Base-by-base conservation (phyloP, 2,797 vertebrate species). In the Spea hammondii region DNA sequence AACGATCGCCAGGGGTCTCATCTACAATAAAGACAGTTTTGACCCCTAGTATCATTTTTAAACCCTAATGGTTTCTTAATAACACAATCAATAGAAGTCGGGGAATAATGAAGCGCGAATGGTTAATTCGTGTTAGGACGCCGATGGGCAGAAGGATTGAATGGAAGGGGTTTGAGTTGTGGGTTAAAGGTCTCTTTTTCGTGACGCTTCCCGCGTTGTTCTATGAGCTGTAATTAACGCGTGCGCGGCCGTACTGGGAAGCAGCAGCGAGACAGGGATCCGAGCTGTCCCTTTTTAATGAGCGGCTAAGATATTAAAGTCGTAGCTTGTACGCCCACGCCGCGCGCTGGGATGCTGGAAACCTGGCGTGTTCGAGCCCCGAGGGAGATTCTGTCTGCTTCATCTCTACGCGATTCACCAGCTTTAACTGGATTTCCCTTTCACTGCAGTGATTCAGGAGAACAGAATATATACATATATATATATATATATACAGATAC, bases 251-350 rank as follows among this genome's bases (percentile, higher is more conserved):
- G 59, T 4, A 9, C 14, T 1, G 59, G 59, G 59, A 4, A 78
- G n/a, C 55, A 32, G 8, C 65, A 62, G 71, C 78, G 47, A 55
- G 65, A 60, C 74, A 66, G 57, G 69, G 51, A 67, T 81, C 59
- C 72, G 60, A 53, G 47, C 74, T 81, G 79, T 81, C 78, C 74
- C 75, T 70, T 79, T 81, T 76, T 77, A 81, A 76, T 77, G 64
- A 81, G 79, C 32, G 48, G 57, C 79, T 81, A 17, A 64, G 65
- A 67, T 72, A 81, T 81, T 72, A 77, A 71, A 67, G 46, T 68
- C 64, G 64, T 51, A 81, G 69, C 69, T 66, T 49, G 62, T 32
- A 72, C 79, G 49, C 79, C 79, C 79, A 77, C 79, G 79, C 79
- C 57, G 65, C 69, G 7, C 70, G 48, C 74, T 14, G 74, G 69